Base-by-base conservation (phyloP, 2,888 invertebrate species). In the Drosophila koepferae region DNA sequence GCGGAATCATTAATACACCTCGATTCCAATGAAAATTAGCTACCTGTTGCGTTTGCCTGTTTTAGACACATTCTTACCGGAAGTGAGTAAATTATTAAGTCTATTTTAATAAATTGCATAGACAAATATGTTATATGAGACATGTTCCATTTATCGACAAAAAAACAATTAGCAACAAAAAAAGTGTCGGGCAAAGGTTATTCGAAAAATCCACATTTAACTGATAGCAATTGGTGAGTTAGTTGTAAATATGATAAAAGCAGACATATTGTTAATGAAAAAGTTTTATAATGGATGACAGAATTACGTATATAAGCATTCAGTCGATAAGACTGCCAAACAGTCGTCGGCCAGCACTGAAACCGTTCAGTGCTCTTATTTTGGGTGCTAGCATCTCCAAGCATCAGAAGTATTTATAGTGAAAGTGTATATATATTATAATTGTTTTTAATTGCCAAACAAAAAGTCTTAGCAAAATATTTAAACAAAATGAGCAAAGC, bases 401-500 rank as follows among this genome's bases (percentile, higher is more conserved):
- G 23, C 9, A 53, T 49, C 41, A 2, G 2, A 36, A 36, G 28
- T 68, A 28, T 68, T 67, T 43, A 36, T 56, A 67, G 55, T 23
- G 38, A 28, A n/a, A 12, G 8, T 7, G 46, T 12, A 20, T 34
- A 12, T 34, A 14, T 6, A n/a, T n/a, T 43, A 38, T 12, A 28
- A 38, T 56, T 41, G 43, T 31, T 40, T 31, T 44, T 51, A 46
- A 18, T 34, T 58, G 16, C 14, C 41, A 44, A 46, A 46, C 51
- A 34, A 54, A 54, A 36, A 31, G 49, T 28, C 3, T 40, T 38
- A 38, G 16, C 18, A 36, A 54, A 51, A 38, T 18, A 12, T 41
- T 31, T 16, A 23, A 43, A 12, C 44, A 74, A 74, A 68, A 82
- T 85, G 72, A 75, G 70, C 55, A 71, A 72, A 38, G 55, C 66